These are phyloP conservation scores for Nematolebias whitei DNA, from an alignment of 2,113 vertebrate genomes.

Conservation along the genomic window DNA sequence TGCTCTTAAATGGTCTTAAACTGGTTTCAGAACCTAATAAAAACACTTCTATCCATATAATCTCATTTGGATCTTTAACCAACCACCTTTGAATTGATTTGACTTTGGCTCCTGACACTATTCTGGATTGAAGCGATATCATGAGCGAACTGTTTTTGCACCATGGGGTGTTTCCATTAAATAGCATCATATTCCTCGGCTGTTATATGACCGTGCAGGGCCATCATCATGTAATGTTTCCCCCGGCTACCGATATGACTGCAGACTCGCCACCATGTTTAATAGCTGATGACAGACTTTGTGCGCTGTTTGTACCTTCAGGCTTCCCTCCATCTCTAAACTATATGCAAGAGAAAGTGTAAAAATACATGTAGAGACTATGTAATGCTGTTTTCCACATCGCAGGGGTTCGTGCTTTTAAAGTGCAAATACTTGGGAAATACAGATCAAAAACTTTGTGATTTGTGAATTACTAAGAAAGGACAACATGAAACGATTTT, in stretches of 20 bases:
- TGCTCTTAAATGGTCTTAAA: neutral
- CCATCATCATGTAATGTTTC: conserved; percentile 55
- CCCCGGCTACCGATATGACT: conserved; percentile 45
- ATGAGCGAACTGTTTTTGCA: conserved; percentile 25
- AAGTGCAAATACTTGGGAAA: neutral
- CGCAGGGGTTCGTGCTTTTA: conserved; percentile 4
- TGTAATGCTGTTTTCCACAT: conserved; percentile 23
- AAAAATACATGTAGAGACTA: conserved; percentile 18
- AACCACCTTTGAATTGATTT: conserved; percentile 28
- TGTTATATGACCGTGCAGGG: conserved; percentile 43
- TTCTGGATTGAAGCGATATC: neutral
- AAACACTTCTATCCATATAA: neutral
- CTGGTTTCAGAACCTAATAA: neutral
- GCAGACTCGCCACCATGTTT: conserved; percentile 28
- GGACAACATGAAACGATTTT: neutral
- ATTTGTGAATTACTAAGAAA: neutral
- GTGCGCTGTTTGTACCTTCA: conserved; percentile 17
- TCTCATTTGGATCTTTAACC: conserved; percentile 4
- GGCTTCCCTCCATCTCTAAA: conserved; percentile 2
- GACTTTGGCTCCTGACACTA: neutral
- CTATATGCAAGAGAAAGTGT: conserved; percentile 6
- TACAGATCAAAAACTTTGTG: neutral
- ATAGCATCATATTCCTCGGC: conserved; percentile 48
- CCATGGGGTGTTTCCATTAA: conserved; percentile 44
- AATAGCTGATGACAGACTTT: conserved; percentile 37